These are phyloP conservation scores for Tauraco erythrolophus DNA, from an alignment of 2,113 vertebrate genomes.

Conservation along the genomic window DNA sequence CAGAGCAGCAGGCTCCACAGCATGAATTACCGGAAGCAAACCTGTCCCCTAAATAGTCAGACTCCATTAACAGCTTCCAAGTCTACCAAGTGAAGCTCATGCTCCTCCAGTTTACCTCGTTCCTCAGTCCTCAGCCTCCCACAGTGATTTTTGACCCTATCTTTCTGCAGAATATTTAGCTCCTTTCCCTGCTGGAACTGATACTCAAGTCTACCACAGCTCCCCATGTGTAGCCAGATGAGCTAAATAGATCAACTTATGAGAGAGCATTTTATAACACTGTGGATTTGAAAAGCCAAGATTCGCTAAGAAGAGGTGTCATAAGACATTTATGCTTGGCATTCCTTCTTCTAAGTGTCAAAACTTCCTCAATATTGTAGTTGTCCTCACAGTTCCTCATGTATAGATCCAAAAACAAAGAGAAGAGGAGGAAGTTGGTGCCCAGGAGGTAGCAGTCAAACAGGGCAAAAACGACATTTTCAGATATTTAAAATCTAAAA, in stretches of 20 bases:
- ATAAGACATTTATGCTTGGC: not conserved
- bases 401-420: not conserved
- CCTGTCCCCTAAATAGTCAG: not conserved
- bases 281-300: not conserved
- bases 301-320: not conserved
- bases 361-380: not conserved
- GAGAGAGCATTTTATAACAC: not conserved
- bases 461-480: not conserved
- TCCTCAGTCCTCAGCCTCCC: not conserved
- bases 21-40: not conserved
- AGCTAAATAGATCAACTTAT: not conserved
- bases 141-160: not conserved
- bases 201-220: not conserved
- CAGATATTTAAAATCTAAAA: not conserved
- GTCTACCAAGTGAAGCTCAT: not conserved
- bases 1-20: not conserved
- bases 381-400: not conserved
- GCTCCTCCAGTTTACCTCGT: not conserved
- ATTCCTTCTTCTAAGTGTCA: not conserved
- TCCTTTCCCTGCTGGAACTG: not conserved
- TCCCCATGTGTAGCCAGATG: rapidly evolving
- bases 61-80: not conserved
- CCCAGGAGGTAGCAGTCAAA: not conserved
- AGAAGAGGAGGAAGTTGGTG: not conserved
- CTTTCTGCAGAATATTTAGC: not conserved